A percentile compares a stretch with the other conserved stretches of the same genome.
Conservation (phyloP, 35 echinoderm and acorn worm species). For the Amphiura filiformis region DNA sequence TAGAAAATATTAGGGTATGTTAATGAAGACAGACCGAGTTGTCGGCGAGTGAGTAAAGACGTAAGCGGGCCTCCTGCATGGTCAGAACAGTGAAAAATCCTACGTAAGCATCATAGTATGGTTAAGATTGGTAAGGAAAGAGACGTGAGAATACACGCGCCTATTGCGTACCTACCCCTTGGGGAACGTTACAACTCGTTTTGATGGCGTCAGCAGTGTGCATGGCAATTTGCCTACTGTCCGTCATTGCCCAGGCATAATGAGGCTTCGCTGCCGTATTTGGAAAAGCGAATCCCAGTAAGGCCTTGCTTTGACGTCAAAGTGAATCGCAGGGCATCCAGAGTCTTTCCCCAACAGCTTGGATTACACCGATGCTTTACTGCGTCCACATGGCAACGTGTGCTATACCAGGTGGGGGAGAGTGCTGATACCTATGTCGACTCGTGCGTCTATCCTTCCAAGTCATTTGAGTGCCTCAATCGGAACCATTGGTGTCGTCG, state of each 20-base stretch:
- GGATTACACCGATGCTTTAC: not conserved
- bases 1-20: not conserved
- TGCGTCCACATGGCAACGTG: not conserved
- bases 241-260: not conserved
- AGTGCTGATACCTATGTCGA: not conserved
- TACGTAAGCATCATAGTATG: not conserved
- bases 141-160: not conserved
- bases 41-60: not conserved
- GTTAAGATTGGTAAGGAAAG: not conserved
- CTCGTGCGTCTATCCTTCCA: not conserved
- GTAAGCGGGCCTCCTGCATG: not conserved
- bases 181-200: not conserved
- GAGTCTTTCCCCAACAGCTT: not conserved
- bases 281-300: not conserved
- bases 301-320: constrained; percentile 3
- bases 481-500: not conserved
- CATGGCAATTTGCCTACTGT: not conserved
- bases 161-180: not conserved
- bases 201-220: constrained; percentile 2
- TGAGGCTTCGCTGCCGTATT: constrained; percentile 5
- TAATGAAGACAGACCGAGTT: not conserved
- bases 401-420: not conserved
- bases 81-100: not conserved
- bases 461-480: too few relatives aligned
- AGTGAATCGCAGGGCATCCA: constrained; percentile 4